Evolutionary conservation across 1,140 invertebrate genomes (phyloP).

Genomic region (Monomorium pharaonis): DNA sequence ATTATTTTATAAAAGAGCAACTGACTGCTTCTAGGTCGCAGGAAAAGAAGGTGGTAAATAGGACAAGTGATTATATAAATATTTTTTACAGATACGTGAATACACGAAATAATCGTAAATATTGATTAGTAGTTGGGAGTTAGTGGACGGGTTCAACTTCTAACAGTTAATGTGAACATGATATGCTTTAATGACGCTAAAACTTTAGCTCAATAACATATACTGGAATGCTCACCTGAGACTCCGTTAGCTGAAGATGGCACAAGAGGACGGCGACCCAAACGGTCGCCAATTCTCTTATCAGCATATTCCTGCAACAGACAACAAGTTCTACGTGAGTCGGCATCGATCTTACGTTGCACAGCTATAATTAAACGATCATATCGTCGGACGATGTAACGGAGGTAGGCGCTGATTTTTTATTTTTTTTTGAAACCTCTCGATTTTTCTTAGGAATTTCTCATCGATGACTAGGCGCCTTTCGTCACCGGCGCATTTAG

Average conservation of each 20-base stretch:
- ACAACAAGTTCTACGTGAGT: slow-evolving; percentile 58
- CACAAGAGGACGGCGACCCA: slow-evolving; percentile 85
- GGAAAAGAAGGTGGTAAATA: not conserved
- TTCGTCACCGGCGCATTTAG: not conserved
- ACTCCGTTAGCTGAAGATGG: slow-evolving; percentile 84
- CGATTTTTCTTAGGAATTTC: not conserved
- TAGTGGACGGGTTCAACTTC: not conserved
- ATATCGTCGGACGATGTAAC: not conserved
- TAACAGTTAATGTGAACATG: not conserved
- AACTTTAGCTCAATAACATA: not conserved
- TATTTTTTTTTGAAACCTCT: not conserved
- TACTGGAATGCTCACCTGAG: slow-evolving; percentile 82
- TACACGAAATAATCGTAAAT: not conserved
- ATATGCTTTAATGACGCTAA: not conserved
- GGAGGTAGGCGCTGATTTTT: not conserved
- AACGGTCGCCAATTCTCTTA: slow-evolving; percentile 85
- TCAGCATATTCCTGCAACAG: slow-evolving; percentile 86
- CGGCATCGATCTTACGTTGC: not conserved
- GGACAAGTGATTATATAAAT: not conserved
- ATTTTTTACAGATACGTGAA: no score
- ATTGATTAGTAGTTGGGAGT: not conserved
- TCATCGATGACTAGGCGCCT: not conserved
- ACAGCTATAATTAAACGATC: not conserved
- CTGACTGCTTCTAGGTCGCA: no score
- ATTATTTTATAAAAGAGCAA: no score